Evolutionary conservation across 2,888 invertebrate genomes (phyloP).

Genomic region (Epistrophella euchroma): DNA sequence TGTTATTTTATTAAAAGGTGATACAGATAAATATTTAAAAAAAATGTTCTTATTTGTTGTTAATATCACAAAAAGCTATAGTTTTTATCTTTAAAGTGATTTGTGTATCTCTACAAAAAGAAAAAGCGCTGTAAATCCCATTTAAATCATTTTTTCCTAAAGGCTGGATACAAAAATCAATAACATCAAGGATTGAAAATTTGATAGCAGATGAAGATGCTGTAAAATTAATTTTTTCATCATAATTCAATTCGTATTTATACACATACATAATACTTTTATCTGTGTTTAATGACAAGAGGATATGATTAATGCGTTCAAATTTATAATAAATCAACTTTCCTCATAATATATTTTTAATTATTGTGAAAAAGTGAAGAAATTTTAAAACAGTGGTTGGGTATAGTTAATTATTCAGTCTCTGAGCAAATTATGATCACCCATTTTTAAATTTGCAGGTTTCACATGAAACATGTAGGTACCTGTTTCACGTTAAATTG

Average conservation of each 20-base stretch:
- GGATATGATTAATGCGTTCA: slow-evolving; percentile 21
- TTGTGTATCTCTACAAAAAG: neutral
- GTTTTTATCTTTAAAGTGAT: neutral
- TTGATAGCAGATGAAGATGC: slow-evolving; percentile 55
- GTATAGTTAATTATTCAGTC: neutral
- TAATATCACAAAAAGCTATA: neutral
- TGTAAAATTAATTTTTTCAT: slow-evolving; percentile 25
- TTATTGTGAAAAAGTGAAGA: slow-evolving; percentile 17
- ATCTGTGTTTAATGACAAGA: slow-evolving; percentile 8
- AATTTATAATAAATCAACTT: slow-evolving; percentile 4
- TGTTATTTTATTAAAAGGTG: slow-evolving; percentile 38
- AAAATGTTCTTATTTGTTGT: neutral
- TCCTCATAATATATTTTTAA: slow-evolving; percentile 26
- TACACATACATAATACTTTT: neutral
- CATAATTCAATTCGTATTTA: neutral
- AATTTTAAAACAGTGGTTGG: neutral
- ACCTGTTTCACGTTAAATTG: neutral
- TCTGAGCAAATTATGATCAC: slow-evolving; percentile 15
- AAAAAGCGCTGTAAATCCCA: neutral
- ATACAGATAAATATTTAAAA: slow-evolving; percentile 2
- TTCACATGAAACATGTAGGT: neutral
- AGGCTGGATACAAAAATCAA: slow-evolving; percentile 60
- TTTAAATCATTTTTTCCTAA: slow-evolving; percentile 1
- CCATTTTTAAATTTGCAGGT: neutral
- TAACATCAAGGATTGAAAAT: slow-evolving; percentile 59